Conservation (phyloP, 2,888 invertebrate genomes). For the Chloromyia formosa region DNA sequence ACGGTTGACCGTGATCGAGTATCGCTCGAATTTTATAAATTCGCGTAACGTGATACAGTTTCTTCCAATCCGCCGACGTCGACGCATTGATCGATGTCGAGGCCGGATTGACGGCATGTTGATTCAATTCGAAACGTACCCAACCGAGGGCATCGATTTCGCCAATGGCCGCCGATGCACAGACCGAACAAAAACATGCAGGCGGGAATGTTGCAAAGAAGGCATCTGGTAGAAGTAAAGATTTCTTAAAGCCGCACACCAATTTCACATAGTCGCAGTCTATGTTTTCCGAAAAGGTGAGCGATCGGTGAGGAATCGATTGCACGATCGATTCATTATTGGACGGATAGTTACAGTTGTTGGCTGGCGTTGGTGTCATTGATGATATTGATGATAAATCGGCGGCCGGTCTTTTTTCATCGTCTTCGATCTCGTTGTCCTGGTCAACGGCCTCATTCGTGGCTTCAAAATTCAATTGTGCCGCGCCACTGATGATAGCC, state of each 20-base stretch:
- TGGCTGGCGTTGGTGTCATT: neutral
- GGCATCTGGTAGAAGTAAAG: conserved; percentile 61
- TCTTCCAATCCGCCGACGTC: conserved; percentile 59
- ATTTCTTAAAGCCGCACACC: conserved; percentile 61
- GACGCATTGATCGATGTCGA: conserved; percentile 47
- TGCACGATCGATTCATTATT: conserved; percentile 46
- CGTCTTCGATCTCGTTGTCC: neutral
- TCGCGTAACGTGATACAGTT: conserved; percentile 62
- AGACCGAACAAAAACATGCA: conserved; percentile 61
- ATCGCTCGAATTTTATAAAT: conserved; percentile 64
- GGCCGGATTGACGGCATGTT: conserved; percentile 60
- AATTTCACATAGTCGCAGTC: conserved; percentile 63
- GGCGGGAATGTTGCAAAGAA: conserved; percentile 59
- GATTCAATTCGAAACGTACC: conserved; percentile 63
- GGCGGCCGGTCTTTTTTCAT: conserved; percentile 21
- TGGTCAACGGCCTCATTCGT: neutral
- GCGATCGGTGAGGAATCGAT: conserved; percentile 46
- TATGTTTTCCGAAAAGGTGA: conserved; percentile 52
- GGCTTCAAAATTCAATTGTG: neutral
- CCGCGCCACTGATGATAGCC: neutral
- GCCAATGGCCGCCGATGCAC: conserved; percentile 53
- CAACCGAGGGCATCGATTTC: conserved; percentile 53
- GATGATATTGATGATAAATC: neutral
- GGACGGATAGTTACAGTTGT: conserved; percentile 49
- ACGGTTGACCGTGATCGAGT: conserved; percentile 62